Evolutionary conservation across 2,797 vertebrate species (phyloP).

Genomic region (Todus mexicanus): DNA sequence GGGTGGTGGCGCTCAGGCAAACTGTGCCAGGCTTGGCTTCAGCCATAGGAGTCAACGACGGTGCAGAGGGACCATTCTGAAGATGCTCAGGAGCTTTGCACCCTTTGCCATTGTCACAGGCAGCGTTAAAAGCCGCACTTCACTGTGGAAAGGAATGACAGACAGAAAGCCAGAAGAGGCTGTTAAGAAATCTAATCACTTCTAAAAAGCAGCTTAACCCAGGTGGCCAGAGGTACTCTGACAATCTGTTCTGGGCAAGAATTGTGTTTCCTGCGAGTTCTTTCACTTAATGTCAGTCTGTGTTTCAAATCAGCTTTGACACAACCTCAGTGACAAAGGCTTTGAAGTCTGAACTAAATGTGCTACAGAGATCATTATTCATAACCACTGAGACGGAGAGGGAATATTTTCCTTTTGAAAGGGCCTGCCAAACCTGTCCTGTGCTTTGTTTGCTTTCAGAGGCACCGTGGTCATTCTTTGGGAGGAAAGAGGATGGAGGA

Average conservation of each 20-base stretch:
- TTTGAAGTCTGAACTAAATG: conserved; percentile 52
- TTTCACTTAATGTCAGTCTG: conserved; percentile 4
- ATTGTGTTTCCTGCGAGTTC: not conserved
- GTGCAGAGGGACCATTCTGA: not conserved
- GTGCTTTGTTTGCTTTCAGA: conserved; percentile 55
- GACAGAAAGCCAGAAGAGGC: not conserved
- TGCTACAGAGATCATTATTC: conserved; percentile 44
- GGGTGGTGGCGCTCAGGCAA: accelerated
- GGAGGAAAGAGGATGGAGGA: not conserved
- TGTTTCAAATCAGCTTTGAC: conserved; percentile 50
- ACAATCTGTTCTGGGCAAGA: conserved; percentile 14
- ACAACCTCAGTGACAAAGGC: conserved; percentile 6
- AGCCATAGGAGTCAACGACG: accelerated
- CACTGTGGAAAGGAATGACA: not conserved
- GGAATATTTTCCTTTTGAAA: conserved; percentile 60
- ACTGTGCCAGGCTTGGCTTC: not conserved
- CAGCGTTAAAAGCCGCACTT: not conserved
- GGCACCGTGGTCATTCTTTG: not conserved
- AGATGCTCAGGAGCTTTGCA: not conserved
- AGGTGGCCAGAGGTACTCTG: not conserved
- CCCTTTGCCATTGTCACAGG: not conserved
- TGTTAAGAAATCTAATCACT: not conserved
- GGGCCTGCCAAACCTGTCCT: conserved; percentile 53
- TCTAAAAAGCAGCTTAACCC: not conserved
- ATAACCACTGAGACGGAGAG: conserved; percentile 8